phyloP scores from a whole-genome alignment of 2,888 invertebrate species.

The Lochmaea crataegi region DNA sequence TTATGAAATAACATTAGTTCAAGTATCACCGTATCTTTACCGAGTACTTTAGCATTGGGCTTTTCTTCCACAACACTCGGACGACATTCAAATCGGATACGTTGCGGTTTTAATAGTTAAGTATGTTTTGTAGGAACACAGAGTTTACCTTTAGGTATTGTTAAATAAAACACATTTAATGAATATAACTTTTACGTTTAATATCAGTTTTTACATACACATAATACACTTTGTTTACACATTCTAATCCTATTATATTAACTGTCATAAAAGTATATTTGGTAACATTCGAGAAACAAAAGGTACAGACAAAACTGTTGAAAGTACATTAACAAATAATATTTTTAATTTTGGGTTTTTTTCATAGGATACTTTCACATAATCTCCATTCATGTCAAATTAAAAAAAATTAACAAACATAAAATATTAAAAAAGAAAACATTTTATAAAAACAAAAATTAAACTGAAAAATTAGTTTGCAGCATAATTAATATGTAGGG shows the following conservation, averaged over 20 bases:
- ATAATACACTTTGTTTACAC: background rate
- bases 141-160: background rate
- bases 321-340: background rate
- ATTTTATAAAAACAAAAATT: slow-evolving; percentile 14
- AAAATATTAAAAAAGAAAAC: slow-evolving; percentile 15
- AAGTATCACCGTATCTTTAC: too few species aligned
- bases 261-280: slow-evolving; percentile 1
- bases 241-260: background rate
- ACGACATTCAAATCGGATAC: too few species aligned
- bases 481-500: background rate
- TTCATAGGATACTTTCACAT: background rate
- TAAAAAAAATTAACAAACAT: slow-evolving; percentile 16
- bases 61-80: too few species aligned
- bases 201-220: slow-evolving; percentile 1
- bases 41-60: too few species aligned
- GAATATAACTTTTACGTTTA: background rate
- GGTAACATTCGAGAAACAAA: slow-evolving; percentile 5
- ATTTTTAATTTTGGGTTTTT: background rate
- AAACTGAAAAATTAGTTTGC: background rate
- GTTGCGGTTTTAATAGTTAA: too few species aligned
- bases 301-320: background rate
- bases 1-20: too few species aligned
- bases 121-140: background rate
- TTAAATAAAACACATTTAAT: slow-evolving; percentile 1
- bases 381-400: background rate